These are phyloP conservation scores for Cirrhinus molitorella DNA, from an alignment of 2,797 vertebrate genomes.

Conservation along the genomic window DNA sequence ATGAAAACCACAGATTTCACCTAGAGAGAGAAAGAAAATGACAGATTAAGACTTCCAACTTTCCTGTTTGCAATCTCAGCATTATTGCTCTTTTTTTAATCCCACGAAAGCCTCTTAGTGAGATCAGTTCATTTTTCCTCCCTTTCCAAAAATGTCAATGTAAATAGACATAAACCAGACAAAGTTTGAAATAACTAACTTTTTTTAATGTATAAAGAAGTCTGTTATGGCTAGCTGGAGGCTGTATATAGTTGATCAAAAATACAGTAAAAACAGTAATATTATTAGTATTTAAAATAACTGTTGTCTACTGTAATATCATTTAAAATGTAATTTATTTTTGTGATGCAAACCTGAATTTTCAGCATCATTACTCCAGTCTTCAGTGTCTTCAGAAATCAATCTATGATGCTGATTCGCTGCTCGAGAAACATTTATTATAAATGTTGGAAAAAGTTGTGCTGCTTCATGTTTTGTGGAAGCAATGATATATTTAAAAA, in stretches of 20 bases:
- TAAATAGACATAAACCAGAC: neutral
- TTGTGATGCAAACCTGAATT: neutral
- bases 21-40: slow-evolving; percentile 68
- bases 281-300: neutral
- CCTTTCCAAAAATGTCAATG: neutral
- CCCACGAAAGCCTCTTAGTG: slow-evolving; percentile 43
- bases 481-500: too few species aligned
- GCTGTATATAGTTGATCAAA: neutral
- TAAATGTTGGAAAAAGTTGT: too few species aligned
- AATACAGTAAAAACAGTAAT: neutral
- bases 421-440: too few species aligned
- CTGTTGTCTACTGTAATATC: neutral
- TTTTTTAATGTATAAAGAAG: too few species aligned
- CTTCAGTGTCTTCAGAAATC: neutral
- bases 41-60: neutral
- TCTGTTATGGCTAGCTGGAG: neutral
- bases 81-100: slow-evolving; percentile 21
- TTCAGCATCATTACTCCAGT: neutral
- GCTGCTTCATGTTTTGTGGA: too few species aligned
- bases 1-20: slow-evolving; percentile 96
- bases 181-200: neutral
- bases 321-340: neutral
- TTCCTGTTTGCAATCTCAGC: neutral
- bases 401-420: neutral
- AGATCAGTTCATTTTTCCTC: slow-evolving; percentile 47